phyloP scores from a whole-genome alignment of 2,797 vertebrate species.

The Okamejei kenojei region DNA sequence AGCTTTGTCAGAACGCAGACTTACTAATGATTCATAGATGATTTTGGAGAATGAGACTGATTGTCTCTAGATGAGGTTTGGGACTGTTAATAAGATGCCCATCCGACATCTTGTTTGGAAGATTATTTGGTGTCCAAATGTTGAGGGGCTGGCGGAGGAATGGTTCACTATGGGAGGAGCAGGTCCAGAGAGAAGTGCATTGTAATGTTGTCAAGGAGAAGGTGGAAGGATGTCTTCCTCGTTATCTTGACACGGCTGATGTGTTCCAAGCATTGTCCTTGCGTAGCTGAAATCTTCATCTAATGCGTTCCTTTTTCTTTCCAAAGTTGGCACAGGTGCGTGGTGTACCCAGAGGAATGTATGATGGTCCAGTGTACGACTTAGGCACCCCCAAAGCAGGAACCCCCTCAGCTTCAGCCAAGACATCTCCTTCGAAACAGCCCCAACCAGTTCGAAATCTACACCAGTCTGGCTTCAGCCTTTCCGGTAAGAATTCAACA shows the following conservation, averaged over 20 bases:
- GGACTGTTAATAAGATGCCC: not conserved
- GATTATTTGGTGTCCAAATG: not conserved
- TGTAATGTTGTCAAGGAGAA: no score
- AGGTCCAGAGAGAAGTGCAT: no score
- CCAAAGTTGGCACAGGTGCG: constrained; percentile 81
- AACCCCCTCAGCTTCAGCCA: constrained; percentile 79
- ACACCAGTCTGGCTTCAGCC: constrained; percentile 90
- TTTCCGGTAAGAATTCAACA: constrained; percentile 68
- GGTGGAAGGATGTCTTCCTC: no score
- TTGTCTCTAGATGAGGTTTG: no score
- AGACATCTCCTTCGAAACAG: constrained; percentile 84
- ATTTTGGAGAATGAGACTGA: no score
- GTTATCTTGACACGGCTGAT: not conserved
- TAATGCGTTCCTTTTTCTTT: not conserved
- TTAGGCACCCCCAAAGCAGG: constrained; percentile 84
- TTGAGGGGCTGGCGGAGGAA: not conserved
- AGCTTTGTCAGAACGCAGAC: no score
- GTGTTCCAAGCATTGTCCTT: not conserved
- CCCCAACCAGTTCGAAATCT: constrained; percentile 79
- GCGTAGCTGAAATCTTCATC: not conserved
- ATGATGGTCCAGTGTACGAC: constrained; percentile 89
- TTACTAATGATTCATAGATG: no score
- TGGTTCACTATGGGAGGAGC: no score
- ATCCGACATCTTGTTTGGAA: no score
- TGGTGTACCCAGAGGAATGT: constrained; percentile 88